Percentiles rank a stretch among this genome's conserved stretches.
Conservation (phyloP, 2,113 vertebrate genomes). For the Pelobates fuscus region DNA sequence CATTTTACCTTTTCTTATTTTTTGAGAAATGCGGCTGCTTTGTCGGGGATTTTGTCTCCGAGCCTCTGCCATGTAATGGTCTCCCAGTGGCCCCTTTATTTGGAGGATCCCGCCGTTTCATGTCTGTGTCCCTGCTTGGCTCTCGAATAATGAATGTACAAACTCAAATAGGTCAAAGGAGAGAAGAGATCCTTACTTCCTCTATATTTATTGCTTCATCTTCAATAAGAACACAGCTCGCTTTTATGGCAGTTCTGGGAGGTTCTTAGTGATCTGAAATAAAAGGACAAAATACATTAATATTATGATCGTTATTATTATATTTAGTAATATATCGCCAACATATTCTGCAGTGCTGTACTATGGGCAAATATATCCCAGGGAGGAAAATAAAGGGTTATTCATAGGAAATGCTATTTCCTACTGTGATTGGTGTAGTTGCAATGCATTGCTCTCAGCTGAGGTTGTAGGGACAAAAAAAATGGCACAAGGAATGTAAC, state of each 20-base stretch:
- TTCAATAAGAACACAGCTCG: neutral
- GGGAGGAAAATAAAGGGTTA: no score
- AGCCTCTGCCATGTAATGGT: neutral
- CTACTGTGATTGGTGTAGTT: no score
- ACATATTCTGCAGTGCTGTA: no score
- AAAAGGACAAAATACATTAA: no score
- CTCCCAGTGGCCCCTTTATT: neutral
- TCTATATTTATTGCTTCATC: slow-evolving; percentile 27
- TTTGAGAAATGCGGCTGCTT: neutral
- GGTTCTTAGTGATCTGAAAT: slow-evolving; percentile 9
- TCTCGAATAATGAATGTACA: neutral
- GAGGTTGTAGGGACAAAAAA: no score
- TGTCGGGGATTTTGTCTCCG: neutral
- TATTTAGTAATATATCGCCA: no score
- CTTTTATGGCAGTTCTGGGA: neutral
- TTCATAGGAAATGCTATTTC: no score
- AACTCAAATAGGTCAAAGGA: slow-evolving; percentile 29
- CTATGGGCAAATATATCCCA: no score
- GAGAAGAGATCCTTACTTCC: slow-evolving; percentile 11
- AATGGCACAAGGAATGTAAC: no score
- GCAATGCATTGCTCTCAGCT: no score
- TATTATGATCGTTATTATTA: no score
- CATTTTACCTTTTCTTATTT: slow-evolving; percentile 7
- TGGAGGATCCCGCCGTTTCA: slow-evolving; percentile 21
- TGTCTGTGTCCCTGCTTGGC: neutral